Base-by-base conservation (phyloP, 2,888 invertebrate genomes). In the Corythucha ciliata region DNA sequence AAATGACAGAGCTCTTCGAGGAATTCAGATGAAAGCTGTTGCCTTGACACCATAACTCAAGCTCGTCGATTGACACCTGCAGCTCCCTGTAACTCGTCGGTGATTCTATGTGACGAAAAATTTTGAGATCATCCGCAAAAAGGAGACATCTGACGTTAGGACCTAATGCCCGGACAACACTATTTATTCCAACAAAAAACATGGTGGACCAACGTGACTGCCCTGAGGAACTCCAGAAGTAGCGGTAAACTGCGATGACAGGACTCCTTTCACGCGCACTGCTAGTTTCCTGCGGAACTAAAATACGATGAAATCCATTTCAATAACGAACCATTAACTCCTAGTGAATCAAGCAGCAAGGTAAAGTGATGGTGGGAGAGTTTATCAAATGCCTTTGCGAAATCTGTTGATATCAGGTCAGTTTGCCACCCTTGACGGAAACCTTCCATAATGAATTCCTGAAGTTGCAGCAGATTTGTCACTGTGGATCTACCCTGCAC, bases 321-420 rank as follows among this genome's bases (percentile, higher is more conserved):
- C 8, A 29, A 14, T 7, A 45, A 29, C 8, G 20, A n/a, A 8
- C 45, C 45, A 45, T 32, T 10, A 10, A 45, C 5, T 5, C 45
- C 45, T 6, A 45, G 16, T 7, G 45, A n/a, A 8, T 18, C 16
- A 8, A 29, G 16, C 18, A 32, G 7, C 6, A 33, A 10, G 4
- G 33, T 6, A 4, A 45, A 7, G 21, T 45, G 29, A 10, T 18
- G n/a, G 16, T 45, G 45, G 14, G 45, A 45, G 4, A 32, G 14
- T 16, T 32, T 32, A 16, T 45, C 32, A 18, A 45, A 45, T 7
- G 32, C 32, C 20, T 45, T 32, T 10, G 40, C 22, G 14, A 48
- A 48, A 39, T 41, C 29, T 4, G 48, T 48, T 7, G 8, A 37
- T 6, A 48, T 39, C 7, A 16, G n/a, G 14, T 48, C 36, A 4